These are phyloP conservation scores for Tachina grossa DNA, from an alignment of 2,888 invertebrate species.

Conservation along the genomic window DNA sequence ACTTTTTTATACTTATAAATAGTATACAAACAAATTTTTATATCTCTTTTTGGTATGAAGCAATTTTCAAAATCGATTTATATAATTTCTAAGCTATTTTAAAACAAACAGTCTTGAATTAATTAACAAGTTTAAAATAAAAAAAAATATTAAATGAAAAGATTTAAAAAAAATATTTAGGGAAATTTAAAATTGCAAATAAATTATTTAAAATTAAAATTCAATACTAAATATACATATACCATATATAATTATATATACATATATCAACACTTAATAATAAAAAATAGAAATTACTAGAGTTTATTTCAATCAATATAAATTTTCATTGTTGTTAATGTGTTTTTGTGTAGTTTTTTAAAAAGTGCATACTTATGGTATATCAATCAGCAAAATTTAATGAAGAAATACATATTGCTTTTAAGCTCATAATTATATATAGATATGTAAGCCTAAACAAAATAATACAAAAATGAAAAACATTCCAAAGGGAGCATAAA, in stretches of 20 bases:
- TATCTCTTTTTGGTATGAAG: slow-evolving; percentile 19
- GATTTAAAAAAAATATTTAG: slow-evolving; percentile 45
- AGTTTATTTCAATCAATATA: slow-evolving; percentile 39
- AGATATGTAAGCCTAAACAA: background rate
- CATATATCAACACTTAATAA: background rate
- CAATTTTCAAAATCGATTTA: background rate
- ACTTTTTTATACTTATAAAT: background rate
- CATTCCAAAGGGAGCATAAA: slow-evolving; percentile 15
- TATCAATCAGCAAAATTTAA: slow-evolving; percentile 36
- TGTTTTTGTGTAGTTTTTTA: slow-evolving; percentile 76
- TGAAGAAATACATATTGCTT: slow-evolving; percentile 37
- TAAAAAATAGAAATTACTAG: slow-evolving; percentile 16
- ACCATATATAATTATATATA: background rate
- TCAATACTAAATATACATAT: slow-evolving; percentile 56
- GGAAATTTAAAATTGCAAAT: slow-evolving; percentile 67
- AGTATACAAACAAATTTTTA: background rate
- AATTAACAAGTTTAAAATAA: background rate
- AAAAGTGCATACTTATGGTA: slow-evolving; percentile 29
- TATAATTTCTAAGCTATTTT: slow-evolving; percentile 1
- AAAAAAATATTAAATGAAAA: background rate
- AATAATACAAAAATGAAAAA: slow-evolving; percentile 14
- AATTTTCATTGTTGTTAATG: slow-evolving; percentile 74
- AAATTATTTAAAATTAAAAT: slow-evolving; percentile 49
- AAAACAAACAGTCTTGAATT: background rate
- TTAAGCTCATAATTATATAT: slow-evolving; percentile 33